Evolutionary conservation across 2,797 vertebrate species (phyloP).

Genomic region (Phalanger gymnotis): DNA sequence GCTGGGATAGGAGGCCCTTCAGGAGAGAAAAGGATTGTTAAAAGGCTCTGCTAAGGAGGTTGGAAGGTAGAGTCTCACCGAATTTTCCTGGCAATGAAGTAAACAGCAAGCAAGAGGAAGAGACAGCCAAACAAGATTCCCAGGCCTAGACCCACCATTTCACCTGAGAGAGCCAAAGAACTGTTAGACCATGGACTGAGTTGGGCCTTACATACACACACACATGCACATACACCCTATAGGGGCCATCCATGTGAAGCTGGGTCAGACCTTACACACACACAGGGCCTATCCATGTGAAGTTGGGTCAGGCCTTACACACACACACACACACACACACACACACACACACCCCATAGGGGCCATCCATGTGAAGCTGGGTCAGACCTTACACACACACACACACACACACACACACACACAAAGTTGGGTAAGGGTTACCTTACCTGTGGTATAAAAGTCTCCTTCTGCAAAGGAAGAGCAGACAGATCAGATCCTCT

Average conservation of each 20-base stretch:
- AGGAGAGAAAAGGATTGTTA: not conserved
- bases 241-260: not conserved
- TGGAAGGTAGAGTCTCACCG: slow-evolving; percentile 71
- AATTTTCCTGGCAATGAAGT: slow-evolving; percentile 73
- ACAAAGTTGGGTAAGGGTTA: fast-evolving
- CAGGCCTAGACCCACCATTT: slow-evolving; percentile 78
- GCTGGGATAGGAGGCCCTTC: not conserved
- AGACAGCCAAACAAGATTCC: slow-evolving; percentile 74
- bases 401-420: fast-evolving
- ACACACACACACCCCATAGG: fast-evolving
- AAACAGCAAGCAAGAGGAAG: slow-evolving; percentile 68
- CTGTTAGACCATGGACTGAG: not conserved
- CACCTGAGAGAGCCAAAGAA: slow-evolving; percentile 69
- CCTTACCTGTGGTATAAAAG: slow-evolving; percentile 69
- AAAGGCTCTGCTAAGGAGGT: not conserved
- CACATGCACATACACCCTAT: fast-evolving
- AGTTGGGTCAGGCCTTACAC: not conserved
- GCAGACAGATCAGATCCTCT: slow-evolving; percentile 38
- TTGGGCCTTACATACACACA: not conserved
- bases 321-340: not conserved
- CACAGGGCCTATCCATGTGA: not conserved
- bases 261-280: too few species aligned
- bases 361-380: not conserved
- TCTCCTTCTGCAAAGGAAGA: slow-evolving; percentile 59
- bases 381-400: too few species aligned